Base-by-base conservation (phyloP, 2,888 invertebrate species). In the Apamea crenata region DNA sequence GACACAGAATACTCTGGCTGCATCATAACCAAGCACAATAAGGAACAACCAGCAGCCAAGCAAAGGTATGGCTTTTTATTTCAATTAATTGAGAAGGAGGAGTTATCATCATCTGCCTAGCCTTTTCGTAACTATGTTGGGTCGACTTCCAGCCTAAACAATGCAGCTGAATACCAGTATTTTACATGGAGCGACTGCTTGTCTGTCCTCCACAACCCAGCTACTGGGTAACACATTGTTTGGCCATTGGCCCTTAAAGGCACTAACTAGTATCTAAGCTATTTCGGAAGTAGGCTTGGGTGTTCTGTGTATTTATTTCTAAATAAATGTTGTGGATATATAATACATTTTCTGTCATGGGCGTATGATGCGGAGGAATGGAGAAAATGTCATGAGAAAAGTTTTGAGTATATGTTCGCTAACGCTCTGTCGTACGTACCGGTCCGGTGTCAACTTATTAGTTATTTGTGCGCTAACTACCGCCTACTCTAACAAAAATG, bases 1-100 rank as follows among this genome's bases (percentile, higher is more conserved):
- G 96, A 97, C 44, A 97, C 97, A 0, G 97, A 97, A 65, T 95
- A 96, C 75, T 97, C 98, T 0, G 98, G 98, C 2, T 98, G 98
- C 89, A 94, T 96, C 5, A 90, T 97, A 44, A 96, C 95, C 7
- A 95, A 92, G 68, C 95, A 95, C 3, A 94, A 96, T 72, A 96
- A 94, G 77, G 96, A 96, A 84, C 53, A 96, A 53, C 97, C 97
- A 0, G 95, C 97, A 7, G 90, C 92, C 0, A 97, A 95, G 36
- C 65, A 84, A 86, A 96, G 95, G 96, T 96, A 88, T 32, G 40
- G 2, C 4, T 18, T 66, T 67, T 32, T 10, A 29, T 25, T 56
- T 0, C 1, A 36, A 29, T 21, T n/a, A 0, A 12, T 53, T 18
- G 16, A 16, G 21, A 56, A 29, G 44, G 5, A 71, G n/a, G n/a